Base-by-base conservation (phyloP, 2,797 vertebrate genomes). In the Sebastes melanostomus region DNA sequence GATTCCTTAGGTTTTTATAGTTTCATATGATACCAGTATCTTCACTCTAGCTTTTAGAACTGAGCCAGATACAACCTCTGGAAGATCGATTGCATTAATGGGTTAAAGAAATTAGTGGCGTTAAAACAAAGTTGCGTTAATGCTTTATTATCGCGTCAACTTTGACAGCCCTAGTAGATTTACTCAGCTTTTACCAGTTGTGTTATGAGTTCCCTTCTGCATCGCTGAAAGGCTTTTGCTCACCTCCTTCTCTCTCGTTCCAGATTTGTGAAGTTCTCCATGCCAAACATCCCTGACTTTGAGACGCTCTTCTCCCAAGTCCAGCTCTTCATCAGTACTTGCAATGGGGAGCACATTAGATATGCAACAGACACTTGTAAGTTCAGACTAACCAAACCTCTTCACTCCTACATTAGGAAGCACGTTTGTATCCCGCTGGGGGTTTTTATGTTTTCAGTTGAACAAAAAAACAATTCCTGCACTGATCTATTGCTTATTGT, bases 251-350 rank as follows among this genome's bases (percentile, higher is more conserved):
- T 78, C 2, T 61, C 38, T 78, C 20, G 2, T 62, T 86, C 3
- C 87, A 99, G 98, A 95, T 99, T 99, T 94, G 98, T 99, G 93
- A 99, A 99, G 96, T 99, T 99, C 95, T 99, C 98, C 92, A 99
- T 99, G 98, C 98, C 98, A 96, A 99, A 97, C 95, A 97, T 99
- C 96, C 98, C 98, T 83, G 98, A 99, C 94, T 99, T 99, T 84
- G 98, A 99, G 96, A 99, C 98, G 0, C 95, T 99, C 84, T 99
- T 99, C 95, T 99, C 98, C 71, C 98, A 99, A 96, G 98, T 99
- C 90, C 98, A 99, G 92, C 98, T 99, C 88, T 99, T 99, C 94
- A 99, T 99, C 94, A 98, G 98, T 93, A 99, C 98, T 87, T 99
- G 98, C 94, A 99, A 99, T 3, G 98, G 98, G 59, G 98, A 99